Evolutionary conservation across 1,140 invertebrate species (phyloP).

Genomic region (Sycobia sp.): DNA sequence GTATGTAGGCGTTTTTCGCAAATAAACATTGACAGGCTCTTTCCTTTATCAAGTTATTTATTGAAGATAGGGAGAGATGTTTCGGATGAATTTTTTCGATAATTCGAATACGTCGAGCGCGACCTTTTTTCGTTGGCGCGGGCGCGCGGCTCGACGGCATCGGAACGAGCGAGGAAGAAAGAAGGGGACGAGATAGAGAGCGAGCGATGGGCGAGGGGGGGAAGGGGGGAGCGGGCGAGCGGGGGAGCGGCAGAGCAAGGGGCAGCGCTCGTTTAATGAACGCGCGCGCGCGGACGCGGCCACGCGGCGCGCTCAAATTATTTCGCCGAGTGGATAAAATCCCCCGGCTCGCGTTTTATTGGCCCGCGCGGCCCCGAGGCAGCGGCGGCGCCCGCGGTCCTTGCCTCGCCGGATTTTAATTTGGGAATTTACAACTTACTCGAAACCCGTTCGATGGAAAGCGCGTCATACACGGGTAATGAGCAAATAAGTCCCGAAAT

Average conservation of each 20-base stretch:
- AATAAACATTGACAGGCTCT: conserved; percentile 17
- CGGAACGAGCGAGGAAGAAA: background rate
- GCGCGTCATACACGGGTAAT: conserved; percentile 21
- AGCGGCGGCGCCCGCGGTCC: background rate
- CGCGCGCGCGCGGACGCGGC: background rate
- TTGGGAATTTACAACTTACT: conserved; percentile 25
- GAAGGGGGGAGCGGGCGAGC: background rate
- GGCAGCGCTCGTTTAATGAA: conserved; percentile 3
- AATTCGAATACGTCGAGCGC: background rate
- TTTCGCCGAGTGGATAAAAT: too few relatives aligned
- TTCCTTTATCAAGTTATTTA: conserved; percentile 33
- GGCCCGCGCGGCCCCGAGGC: too few relatives aligned
- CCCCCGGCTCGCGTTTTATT: too few relatives aligned
- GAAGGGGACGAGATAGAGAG: background rate
- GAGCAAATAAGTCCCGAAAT: conserved; percentile 2
- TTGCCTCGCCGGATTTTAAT: conserved; percentile 24
- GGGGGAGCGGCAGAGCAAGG: too few relatives aligned
- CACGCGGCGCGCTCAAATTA: background rate
- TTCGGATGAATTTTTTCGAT: conserved; percentile 14
- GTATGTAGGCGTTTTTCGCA: conserved; percentile 5
- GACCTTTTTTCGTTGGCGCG: too few relatives aligned
- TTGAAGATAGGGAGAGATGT: conserved; percentile 9
- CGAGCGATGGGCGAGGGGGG: too few relatives aligned
- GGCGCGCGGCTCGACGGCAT: too few relatives aligned
- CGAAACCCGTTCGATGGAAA: background rate